These are phyloP conservation scores for Teleopsis dalmanni DNA, from an alignment of 1,140 invertebrate genomes.

Conservation along the genomic window DNA sequence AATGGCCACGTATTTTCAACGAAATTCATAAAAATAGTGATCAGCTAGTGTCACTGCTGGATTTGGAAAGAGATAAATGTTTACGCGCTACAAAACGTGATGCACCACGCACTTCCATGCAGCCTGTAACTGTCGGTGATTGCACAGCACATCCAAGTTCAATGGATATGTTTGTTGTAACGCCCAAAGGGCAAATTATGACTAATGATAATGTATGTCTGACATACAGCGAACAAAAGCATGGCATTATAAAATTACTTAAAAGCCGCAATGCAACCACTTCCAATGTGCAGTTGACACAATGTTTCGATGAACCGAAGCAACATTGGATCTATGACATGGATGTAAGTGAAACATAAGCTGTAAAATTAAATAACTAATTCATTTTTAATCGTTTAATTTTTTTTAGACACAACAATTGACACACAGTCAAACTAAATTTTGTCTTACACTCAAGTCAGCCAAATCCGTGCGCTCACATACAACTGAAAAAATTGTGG, in stretches of 20 bases:
- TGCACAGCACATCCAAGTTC: conserved; percentile 45
- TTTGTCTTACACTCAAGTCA: conserved; percentile 35
- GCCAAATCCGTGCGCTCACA: conserved; percentile 23
- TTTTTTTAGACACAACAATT: conserved; percentile 36
- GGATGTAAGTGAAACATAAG: conserved; percentile 27
- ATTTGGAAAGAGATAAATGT: conserved; percentile 34
- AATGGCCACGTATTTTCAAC: conserved; percentile 33
- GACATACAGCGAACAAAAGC: conserved; percentile 29
- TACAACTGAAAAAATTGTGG: conserved; percentile 33
- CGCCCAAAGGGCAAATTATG: conserved; percentile 50
- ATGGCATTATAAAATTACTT: conserved; percentile 24
- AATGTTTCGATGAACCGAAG: conserved; percentile 24
- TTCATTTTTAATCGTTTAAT: background rate
- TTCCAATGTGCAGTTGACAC: conserved; percentile 32
- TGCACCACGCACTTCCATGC: conserved; percentile 24
- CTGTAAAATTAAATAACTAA: background rate
- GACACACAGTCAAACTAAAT: conserved; percentile 29
- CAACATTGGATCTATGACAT: conserved; percentile 40
- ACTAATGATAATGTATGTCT: conserved; percentile 41
- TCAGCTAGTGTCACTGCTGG: conserved; percentile 26
- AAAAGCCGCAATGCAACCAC: conserved; percentile 29
- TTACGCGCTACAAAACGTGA: conserved; percentile 29
- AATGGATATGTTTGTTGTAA: conserved; percentile 69
- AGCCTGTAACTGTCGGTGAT: conserved; percentile 52
- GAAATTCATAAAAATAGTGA: conserved; percentile 29